Evolutionary conservation across 1,140 invertebrate species (phyloP).

Genomic region (Sinella curviseta): DNA sequence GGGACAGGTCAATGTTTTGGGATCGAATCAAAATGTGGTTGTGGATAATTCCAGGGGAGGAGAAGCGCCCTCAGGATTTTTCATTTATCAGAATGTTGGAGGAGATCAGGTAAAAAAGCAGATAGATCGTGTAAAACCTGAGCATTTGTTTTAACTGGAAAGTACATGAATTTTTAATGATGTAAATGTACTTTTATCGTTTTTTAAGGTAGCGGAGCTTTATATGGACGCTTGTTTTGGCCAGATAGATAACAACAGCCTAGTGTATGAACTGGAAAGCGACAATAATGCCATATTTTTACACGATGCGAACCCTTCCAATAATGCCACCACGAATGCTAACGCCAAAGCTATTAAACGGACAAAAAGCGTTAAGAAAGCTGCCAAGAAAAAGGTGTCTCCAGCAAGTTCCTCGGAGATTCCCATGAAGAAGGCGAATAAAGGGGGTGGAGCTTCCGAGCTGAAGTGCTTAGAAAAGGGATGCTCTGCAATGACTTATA

Average conservation of each 20-base stretch:
- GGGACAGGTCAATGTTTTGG: too few relatives aligned
- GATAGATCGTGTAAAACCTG: too few relatives aligned
- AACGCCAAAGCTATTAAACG: background rate
- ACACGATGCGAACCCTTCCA: background rate
- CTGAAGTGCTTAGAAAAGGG: slow-evolving; percentile 42
- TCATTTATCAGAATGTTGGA: background rate
- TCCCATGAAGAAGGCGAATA: too few relatives aligned
- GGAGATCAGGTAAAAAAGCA: too few relatives aligned
- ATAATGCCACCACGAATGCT: background rate
- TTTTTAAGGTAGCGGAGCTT: background rate
- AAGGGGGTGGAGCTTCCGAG: slow-evolving; percentile 18
- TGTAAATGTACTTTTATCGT: background rate
- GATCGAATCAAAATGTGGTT: too few relatives aligned
- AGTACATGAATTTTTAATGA: too few relatives aligned
- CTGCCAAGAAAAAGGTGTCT: background rate
- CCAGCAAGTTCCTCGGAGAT: background rate
- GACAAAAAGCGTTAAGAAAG: background rate
- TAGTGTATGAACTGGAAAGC: background rate
- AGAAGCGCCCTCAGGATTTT: too few relatives aligned
- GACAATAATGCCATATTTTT: background rate
- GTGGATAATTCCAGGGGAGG: too few relatives aligned
- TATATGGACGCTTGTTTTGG: too few relatives aligned
- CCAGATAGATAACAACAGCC: too few relatives aligned
- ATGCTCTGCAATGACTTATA: slow-evolving; percentile 29
- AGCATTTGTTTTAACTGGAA: too few relatives aligned